A percentile compares a stretch with the other conserved stretches of the same genome.
These are phyloP conservation scores for Drosophila vallismaia DNA, from an alignment of 2,888 invertebrate species.

Conservation along the genomic window DNA sequence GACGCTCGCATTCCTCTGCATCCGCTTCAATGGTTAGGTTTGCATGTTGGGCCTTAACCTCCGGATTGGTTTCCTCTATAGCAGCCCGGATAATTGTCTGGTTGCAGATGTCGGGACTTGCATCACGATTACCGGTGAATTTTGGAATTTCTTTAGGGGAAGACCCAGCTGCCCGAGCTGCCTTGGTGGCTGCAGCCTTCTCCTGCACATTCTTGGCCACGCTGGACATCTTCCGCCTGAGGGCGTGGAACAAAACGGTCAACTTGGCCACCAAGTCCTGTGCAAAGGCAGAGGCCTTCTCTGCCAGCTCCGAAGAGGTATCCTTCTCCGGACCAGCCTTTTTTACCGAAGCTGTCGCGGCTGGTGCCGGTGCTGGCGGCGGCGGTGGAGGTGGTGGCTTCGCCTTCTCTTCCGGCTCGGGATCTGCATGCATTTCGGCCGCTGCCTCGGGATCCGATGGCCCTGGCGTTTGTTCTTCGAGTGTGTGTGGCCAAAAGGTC, in stretches of 20 bases:
- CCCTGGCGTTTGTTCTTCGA: constrained; percentile 86
- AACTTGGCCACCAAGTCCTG: constrained; percentile 30
- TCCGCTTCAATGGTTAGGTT: constrained; percentile 33
- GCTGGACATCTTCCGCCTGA: constrained; percentile 15
- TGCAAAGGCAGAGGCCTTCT: constrained; percentile 28
- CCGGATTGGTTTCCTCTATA: constrained; percentile 31
- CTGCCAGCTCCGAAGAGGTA: constrained; percentile 12
- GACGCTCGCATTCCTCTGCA: neutral
- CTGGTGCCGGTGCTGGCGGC: constrained; percentile 8
- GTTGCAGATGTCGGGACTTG: constrained; percentile 47
- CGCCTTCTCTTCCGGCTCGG: constrained; percentile 18
- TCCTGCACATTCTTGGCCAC: constrained; percentile 14
- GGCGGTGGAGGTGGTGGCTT: constrained; percentile 9
- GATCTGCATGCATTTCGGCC: constrained; percentile 10
- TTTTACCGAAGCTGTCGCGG: neutral
- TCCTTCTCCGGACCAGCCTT: constrained; percentile 14
- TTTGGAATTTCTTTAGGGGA: constrained; percentile 1
- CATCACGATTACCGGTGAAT: neutral
- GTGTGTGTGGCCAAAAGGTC: constrained; percentile 92
- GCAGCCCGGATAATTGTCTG: constrained; percentile 61
- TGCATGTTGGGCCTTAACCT: constrained; percentile 53
- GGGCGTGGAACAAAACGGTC: constrained; percentile 7
- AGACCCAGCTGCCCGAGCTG: neutral
- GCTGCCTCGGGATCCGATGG: constrained; percentile 34
- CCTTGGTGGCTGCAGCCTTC: constrained; percentile 14